Percentiles rank a stretch among this genome's conserved stretches.
These are phyloP conservation scores for Tricholaema leucomelas DNA, from an alignment of 2,113 vertebrate genomes.

Conservation along the genomic window DNA sequence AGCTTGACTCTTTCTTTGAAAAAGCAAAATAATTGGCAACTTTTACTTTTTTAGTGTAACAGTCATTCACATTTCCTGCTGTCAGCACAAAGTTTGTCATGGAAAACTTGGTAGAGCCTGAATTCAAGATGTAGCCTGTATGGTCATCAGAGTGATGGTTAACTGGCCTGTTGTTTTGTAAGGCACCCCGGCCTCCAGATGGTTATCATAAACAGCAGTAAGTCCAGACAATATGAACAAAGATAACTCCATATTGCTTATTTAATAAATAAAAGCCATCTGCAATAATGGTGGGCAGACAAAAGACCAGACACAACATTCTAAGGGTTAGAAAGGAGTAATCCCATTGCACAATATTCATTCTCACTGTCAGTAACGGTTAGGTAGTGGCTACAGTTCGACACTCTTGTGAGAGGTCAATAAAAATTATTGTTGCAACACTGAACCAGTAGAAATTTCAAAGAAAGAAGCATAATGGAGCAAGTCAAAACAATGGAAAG, in stretches of 20 bases:
- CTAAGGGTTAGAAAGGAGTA: neutral
- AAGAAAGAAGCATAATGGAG: neutral
- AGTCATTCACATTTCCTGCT: constrained; percentile 32
- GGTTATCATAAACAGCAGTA: constrained; percentile 23
- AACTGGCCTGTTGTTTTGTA: neutral
- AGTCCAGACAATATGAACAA: constrained; percentile 2
- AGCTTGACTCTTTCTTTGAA: constrained; percentile 64
- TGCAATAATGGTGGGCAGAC: neutral
- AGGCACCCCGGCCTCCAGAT: constrained; percentile 20
- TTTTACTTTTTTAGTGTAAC: neutral
- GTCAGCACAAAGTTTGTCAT: constrained; percentile 33
- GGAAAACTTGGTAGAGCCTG: neutral
- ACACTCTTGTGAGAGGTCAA: neutral
- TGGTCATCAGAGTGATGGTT: constrained; percentile 9
- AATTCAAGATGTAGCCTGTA: constrained; percentile 12
- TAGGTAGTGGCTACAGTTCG: neutral
- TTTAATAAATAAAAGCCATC: constrained; percentile 51
- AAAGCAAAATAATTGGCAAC: constrained; percentile 68
- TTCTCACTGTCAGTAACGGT: neutral
- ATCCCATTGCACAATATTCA: neutral
- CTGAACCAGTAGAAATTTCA: neutral
- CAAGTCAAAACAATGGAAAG: neutral
- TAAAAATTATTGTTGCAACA: neutral
- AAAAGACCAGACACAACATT: constrained; percentile 16
- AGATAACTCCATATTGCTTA: constrained; percentile 1